phyloP scores from a whole-genome alignment of 2,888 invertebrate species.

The Chalcis sispes region DNA sequence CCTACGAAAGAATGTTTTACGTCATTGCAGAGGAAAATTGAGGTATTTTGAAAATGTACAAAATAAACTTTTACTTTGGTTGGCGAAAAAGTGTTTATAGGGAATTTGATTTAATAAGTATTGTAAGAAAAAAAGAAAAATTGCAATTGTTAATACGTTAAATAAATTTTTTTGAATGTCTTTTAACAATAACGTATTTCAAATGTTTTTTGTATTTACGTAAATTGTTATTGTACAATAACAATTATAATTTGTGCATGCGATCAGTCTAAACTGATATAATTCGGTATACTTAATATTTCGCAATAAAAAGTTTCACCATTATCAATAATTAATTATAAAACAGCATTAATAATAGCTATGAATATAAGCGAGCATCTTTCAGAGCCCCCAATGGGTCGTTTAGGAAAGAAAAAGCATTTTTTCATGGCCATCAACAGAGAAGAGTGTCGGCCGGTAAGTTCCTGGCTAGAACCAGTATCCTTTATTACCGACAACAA shows the following conservation, averaged over 20 bases:
- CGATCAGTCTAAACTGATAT: no score
- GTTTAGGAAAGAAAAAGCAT: conserved; percentile 54
- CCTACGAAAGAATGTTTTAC: neutral
- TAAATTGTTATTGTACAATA: no score
- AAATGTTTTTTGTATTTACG: no score
- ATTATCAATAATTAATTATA: no score
- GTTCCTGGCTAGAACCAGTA: conserved; percentile 58
- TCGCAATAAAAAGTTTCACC: no score
- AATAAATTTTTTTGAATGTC: no score
- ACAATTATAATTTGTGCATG: no score
- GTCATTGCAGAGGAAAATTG: neutral
- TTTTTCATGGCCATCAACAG: conserved; percentile 53
- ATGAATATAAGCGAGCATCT: conserved; percentile 38
- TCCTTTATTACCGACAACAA: conserved; percentile 70
- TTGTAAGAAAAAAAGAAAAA: no score
- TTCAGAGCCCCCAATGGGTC: conserved; percentile 56
- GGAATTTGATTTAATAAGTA: no score
- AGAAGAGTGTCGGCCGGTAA: conserved; percentile 68
- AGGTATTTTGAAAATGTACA: neutral
- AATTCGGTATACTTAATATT: no score
- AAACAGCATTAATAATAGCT: neutral
- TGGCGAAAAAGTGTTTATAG: neutral
- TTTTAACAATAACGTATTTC: no score
- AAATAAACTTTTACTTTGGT: neutral
- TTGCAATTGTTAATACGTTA: no score